phyloP scores from a whole-genome alignment of 2,888 invertebrate species.

The Caenorhabditis parvicauda region DNA sequence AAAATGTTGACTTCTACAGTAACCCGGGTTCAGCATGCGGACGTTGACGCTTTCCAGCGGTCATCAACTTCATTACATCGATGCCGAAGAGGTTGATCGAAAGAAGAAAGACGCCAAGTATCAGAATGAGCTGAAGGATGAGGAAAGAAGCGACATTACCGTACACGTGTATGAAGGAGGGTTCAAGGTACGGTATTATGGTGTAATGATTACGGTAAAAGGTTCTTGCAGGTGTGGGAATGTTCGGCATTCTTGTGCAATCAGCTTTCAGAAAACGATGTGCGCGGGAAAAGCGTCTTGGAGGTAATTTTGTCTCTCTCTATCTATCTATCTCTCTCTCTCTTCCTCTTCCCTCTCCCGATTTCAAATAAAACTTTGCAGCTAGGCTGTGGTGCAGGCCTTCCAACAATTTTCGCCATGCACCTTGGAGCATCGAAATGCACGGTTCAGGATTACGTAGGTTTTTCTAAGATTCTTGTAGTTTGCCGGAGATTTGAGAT shows the following conservation, averaged over 20 bases:
- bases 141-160: conserved; percentile 42
- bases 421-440: conserved; percentile 72
- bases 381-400: conserved; percentile 87
- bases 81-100: too few species aligned
- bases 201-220: background rate
- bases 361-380: conserved; percentile 34
- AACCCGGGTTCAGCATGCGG: too few species aligned
- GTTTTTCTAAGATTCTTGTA: conserved; percentile 62
- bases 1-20: too few species aligned
- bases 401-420: conserved; percentile 80
- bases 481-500: background rate
- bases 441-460: conserved; percentile 91
- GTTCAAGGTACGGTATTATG: conserved; percentile 72
- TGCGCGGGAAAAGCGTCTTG: conserved; percentile 70
- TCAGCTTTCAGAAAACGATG: conserved; percentile 69
- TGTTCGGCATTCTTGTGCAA: conserved; percentile 79
- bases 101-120: conserved; percentile 12
- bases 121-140: conserved; percentile 12
- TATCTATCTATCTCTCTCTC: too few species aligned
- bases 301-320: conserved; percentile 69
- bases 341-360: too few species aligned
- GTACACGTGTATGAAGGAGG: conserved; percentile 71
- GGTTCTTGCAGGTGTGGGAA: conserved; percentile 73
- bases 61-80: too few species aligned
- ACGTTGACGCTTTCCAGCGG: too few species aligned